Base-by-base conservation (phyloP, 2,888 invertebrate genomes). In the Orthosia gothica region DNA sequence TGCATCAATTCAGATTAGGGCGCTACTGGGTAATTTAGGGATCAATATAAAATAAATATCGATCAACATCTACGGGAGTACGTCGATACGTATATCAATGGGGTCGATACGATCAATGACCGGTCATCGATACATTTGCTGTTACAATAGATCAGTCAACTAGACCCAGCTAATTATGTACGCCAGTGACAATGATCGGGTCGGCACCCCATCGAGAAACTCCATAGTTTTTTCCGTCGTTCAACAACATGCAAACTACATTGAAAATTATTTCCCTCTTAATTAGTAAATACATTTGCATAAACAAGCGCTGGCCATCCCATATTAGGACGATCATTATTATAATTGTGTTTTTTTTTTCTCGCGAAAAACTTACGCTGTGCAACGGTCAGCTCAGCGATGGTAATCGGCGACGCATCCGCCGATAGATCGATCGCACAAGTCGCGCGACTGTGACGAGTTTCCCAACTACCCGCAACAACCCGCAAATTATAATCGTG, bases 281-380 rank as follows among this genome's bases (percentile, higher is more conserved):
- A 96, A 95, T 96, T 95, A 96, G 94, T 93, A 86, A 89, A 89
- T 89, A 84, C 84, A 96, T 96, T 96, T 95, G 94, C 96, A 96
- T 96, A 92, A 90, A 93, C 94, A 94, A 95, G 93, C 87, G 89
- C 90, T 89, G 89, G 67, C 90, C 87, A 94, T 93, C 93, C 95
- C 95, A 95, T 96, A 95, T 92, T 94, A 93, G 95, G 95, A 93
- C 93, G 92, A 93, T 93, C 92, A 95, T 95, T 95, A 95, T 94
- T 92, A 94, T 95, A 96, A 96, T 95, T 95, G 93, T 95, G 16
- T 47, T 86, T 92, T 94, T n/a, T 94, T 94, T 95, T 94, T 93
- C 92, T 92, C 92, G 93, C 93, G 93, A 93, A 95, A 95, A 96
- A 94, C 91, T 93, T 93, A 92, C 90, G 84, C 91, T 84, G 88